Evolutionary conservation across 2,888 invertebrate genomes (phyloP).

Genomic region (Ellobium chinense): DNA sequence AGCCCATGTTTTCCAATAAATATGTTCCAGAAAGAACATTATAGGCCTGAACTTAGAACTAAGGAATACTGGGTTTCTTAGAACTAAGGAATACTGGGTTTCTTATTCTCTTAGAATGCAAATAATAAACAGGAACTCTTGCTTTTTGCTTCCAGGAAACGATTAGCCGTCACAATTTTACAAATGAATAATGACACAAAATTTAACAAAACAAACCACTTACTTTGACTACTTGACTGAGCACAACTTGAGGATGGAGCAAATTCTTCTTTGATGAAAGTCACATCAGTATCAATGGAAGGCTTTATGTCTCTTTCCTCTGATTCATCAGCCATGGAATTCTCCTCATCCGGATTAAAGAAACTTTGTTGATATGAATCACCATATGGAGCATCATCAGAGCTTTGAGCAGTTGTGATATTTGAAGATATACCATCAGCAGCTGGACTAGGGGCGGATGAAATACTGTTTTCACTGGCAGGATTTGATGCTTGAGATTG

Average conservation of each 20-base stretch:
- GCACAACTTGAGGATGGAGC: constrained; percentile 40
- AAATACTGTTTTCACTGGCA: constrained; percentile 31
- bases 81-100: no score
- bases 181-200: not conserved
- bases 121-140: no score
- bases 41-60: no score
- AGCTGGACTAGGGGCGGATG: constrained; percentile 39
- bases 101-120: no score
- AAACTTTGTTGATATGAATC: constrained; percentile 35
- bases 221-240: constrained; percentile 37
- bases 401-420: not conserved
- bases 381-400: constrained; percentile 4
- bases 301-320: constrained; percentile 43
- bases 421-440: constrained; percentile 19
- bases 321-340: constrained; percentile 21
- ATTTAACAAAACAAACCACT: not conserved
- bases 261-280: constrained; percentile 47
- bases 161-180: no score
- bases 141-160: no score
- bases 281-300: constrained; percentile 45
- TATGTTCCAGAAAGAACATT: no score
- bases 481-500: constrained; percentile 25
- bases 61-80: no score
- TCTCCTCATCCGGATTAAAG: constrained; percentile 30
- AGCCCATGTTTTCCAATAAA: no score